These are phyloP conservation scores for Mus musculus DNA, from an alignment of 2,113 vertebrate genomes.

Conservation along the genomic window GRCm39 chr11:11653501-11654000, in stretches of 20 bases:
- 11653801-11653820: background rate
- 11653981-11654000: background rate
- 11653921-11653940: background rate
- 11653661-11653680: background rate
- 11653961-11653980: background rate
- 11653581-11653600: background rate
- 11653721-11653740: background rate
- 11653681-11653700: background rate
- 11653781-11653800: background rate
- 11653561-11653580: background rate
- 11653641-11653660: background rate
- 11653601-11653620: background rate
- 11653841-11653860: background rate
- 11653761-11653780: background rate
- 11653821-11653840: background rate
- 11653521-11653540: rapidly evolving
- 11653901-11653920: background rate
- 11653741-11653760: background rate
- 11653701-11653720: background rate
- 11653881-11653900: background rate
- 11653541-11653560: background rate
- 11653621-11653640: background rate
- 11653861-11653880: background rate
- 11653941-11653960: background rate
- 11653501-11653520: background rate